Evolutionary conservation across 1,140 invertebrate species (phyloP), one percentile per base, ranked within the genome.

Genomic region (Drosophila equinoxialis): DNA sequence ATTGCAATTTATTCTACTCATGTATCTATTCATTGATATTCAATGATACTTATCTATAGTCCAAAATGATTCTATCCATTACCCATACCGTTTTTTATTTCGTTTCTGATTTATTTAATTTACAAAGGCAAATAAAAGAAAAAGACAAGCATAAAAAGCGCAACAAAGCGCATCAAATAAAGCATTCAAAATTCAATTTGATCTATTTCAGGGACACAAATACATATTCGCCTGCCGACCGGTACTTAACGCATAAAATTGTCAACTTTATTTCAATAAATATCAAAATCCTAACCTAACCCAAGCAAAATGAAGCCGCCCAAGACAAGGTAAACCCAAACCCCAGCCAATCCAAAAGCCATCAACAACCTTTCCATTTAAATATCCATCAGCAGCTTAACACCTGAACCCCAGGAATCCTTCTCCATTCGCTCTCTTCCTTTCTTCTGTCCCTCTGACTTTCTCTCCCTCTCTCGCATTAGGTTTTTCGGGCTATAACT

Each of bases 301-400:
- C 42, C 42, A 45, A 45, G 45, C 17, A 8, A 51, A 69, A 70
- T 70, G 58, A 64, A 58, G 37, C 63, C 39, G 37, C 63, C 48
- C 55, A 6, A 42, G 64, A 4, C 10, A 59, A 42, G 54, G 30
- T 14, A 61, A 57, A 39, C 37, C 39, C 35, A 7, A 59, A 37
- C 10, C 35, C 30, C 33, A 33, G 8, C 57, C 57, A 59, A 37
- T 59, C 30, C 57, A 59, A 59, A 33, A 33, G 26, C 60, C 60
- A 63, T 63, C 35, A 63, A 63, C 37, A 35, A 33, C 42, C 60
- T 42, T 59, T 59, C 74, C 74, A 77, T 77, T 77, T 77, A 77
- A 76, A 87, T 87, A 74, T 82, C 68, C 66, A 79, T 78, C 75
- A 70, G 67, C 69, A 83, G 75, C 79, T 87, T 85, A 86, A 87